Evolutionary conservation across 2,797 vertebrate species (phyloP), one percentile per base, ranked within the genome.

Genomic region (Linurgus olivaceus): DNA sequence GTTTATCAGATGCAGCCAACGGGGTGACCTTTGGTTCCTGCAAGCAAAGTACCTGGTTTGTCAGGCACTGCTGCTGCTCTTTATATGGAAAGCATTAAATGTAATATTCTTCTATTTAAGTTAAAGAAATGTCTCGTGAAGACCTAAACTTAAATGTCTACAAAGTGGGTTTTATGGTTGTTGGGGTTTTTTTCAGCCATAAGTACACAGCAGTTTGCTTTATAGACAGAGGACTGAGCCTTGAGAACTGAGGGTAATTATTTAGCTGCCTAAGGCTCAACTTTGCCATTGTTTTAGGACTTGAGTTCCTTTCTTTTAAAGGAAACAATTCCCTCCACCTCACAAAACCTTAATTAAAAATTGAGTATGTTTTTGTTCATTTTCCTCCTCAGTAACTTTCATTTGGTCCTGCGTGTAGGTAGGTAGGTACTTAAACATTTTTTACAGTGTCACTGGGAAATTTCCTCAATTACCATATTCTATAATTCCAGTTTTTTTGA

Each of bases 1-100:
- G 97, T 97, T 98, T 97, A 98, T 98, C 98, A 98, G 97, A 96
- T 95, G 85, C 94, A 97, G 98, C 97, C 97, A 98, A 94, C 81
- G 37, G 78, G 28, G 77, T 97, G 97, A 98, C 98, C 97, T 98
- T 96, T 95, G 94, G 96, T 96, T 92, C 97, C 97, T 86, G 80
- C 92, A 95, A 96, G 94, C 90, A 74, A 88, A 96, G 95, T 92
- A 89, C 92, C 86, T 94, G 86, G 85, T 52, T 59, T 95, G 93
- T 89, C 88, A 38, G 85, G 88, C 42, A 29, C 19, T 24, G 52
- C 79, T 93, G 88, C 16, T 70, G 70, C 76, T 88, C 92, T 89
- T 96, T 95, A 72, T 94, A 86, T 93, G 94, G 92, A 92, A 95
- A 90, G 77, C 76, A 94, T 93, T 96, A 94, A 88, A 82, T 33